phyloP scores from a whole-genome alignment of 2,888 invertebrate species.

The Apodemia mormo region DNA sequence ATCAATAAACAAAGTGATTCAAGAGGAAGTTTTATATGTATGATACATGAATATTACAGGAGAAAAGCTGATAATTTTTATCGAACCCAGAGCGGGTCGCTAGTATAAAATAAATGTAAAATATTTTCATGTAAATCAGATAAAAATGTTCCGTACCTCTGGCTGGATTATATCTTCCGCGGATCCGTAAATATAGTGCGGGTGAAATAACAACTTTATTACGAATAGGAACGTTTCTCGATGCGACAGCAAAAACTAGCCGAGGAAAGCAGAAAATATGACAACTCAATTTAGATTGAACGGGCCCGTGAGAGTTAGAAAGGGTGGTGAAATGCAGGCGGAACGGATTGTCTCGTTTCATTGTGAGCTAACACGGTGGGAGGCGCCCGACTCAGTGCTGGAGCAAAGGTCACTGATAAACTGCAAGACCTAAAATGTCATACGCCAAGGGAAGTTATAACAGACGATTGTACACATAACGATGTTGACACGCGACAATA shows the following conservation, averaged over 20 bases:
- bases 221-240: constrained; percentile 26
- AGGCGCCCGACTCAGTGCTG: constrained; percentile 44
- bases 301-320: constrained; percentile 53
- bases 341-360: constrained; percentile 60
- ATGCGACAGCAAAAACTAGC: constrained; percentile 26
- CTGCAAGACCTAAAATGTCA: constrained; percentile 48
- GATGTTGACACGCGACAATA: constrained; percentile 44
- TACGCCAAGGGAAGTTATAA: constrained; percentile 41
- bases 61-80: too few relatives aligned
- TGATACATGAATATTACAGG: too few relatives aligned
- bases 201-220: constrained; percentile 25
- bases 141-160: constrained; percentile 11
- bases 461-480: constrained; percentile 42
- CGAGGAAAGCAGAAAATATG: constrained; percentile 65
- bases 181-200: constrained; percentile 22
- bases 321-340: constrained; percentile 63
- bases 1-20: too few relatives aligned
- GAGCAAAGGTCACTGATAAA: constrained; percentile 53
- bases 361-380: constrained; percentile 52
- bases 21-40: too few relatives aligned
- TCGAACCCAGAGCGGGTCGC: too few relatives aligned
- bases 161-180: constrained; percentile 20
- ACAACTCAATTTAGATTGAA: constrained; percentile 73
- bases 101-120: too few relatives aligned
- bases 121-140: background rate